Conservation (phyloP, 2,888 invertebrate species). For the Nebria brevicollis region DNA sequence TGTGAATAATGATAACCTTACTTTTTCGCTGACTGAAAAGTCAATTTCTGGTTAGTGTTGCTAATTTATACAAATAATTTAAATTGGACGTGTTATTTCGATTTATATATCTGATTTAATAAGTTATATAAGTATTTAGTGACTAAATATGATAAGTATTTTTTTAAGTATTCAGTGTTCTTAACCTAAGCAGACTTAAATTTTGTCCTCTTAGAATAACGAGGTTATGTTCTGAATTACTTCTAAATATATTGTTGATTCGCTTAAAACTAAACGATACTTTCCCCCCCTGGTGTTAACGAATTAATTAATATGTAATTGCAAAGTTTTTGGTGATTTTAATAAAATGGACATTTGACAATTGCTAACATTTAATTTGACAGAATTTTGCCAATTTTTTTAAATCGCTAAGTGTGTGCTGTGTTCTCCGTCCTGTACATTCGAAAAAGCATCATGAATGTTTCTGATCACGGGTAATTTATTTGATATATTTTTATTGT, state of each 20-base stretch:
- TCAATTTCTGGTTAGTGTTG: too few species aligned
- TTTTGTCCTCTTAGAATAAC: background rate
- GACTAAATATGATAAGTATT: background rate
- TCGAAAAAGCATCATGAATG: constrained; percentile 71
- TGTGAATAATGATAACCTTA: too few species aligned
- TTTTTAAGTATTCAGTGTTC: background rate
- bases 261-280: background rate
- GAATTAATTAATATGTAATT: background rate
- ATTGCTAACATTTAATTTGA: constrained; percentile 43
- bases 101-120: too few species aligned
- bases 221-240: background rate
- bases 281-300: background rate
- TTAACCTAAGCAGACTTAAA: background rate
- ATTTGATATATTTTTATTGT: constrained; percentile 8
- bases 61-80: too few species aligned
- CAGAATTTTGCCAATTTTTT: constrained; percentile 38
- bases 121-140: too few species aligned
- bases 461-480: constrained; percentile 81
- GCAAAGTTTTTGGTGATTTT: background rate
- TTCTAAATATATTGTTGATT: background rate
- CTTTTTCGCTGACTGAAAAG: too few species aligned
- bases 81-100: too few species aligned
- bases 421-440: constrained; percentile 49
- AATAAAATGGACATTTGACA: constrained; percentile 33
- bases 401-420: constrained; percentile 44